phyloP scores from a whole-genome alignment of 35 echinoderm and acorn worm species.

The Apostichopus californicus region DNA sequence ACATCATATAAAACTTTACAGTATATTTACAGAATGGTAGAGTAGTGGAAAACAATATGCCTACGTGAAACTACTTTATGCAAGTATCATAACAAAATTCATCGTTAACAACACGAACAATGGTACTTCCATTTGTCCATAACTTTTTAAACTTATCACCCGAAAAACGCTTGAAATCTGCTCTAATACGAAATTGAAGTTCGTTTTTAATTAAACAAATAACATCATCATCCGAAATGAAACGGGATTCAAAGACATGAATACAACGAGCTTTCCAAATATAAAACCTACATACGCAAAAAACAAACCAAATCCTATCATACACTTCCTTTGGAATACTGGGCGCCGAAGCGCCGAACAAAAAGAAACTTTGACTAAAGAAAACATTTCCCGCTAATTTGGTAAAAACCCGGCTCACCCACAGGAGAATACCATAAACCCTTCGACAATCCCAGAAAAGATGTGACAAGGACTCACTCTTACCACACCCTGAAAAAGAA shows the following conservation, averaged over 20 bases:
- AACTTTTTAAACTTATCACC: neutral
- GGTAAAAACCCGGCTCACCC: neutral
- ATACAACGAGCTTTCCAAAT: conserved; percentile 4
- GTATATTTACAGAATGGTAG: too few species aligned
- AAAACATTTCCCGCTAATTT: neutral
- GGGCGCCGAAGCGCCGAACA: neutral
- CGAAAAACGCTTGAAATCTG: neutral
- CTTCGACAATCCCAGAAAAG: neutral
- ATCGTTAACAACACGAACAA: neutral
- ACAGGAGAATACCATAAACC: neutral
- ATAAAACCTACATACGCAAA: neutral
- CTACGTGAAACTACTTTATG: too few species aligned
- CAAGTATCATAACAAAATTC: neutral
- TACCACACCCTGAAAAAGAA: neutral
- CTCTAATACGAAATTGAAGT: neutral
- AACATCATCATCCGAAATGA: neutral
- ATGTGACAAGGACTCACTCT: neutral
- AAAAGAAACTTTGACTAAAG: neutral
- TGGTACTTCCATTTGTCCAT: neutral
- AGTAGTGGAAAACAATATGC: too few species aligned
- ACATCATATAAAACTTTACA: too few species aligned
- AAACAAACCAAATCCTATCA: neutral
- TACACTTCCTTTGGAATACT: neutral
- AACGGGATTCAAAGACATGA: neutral
- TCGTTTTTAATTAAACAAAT: neutral